These are phyloP conservation scores for Odontesthes bonariensis DNA, from an alignment of 2,113 vertebrate species.

Conservation along the genomic window DNA sequence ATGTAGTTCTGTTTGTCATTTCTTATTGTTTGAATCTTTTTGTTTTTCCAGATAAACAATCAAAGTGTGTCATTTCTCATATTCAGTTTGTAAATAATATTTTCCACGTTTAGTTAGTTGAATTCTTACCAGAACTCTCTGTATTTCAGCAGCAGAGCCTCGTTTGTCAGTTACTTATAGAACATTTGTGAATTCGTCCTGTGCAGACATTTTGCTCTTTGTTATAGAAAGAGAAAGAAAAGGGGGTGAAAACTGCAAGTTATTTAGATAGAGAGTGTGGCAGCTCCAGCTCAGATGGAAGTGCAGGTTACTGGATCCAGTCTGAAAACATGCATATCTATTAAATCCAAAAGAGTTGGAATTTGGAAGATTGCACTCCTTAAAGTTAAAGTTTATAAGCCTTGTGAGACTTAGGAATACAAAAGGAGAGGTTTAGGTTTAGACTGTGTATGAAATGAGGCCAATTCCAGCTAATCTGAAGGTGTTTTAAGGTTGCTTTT, in stretches of 20 bases:
- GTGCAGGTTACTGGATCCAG: slow-evolving; percentile 14
- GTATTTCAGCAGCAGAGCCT: not conserved
- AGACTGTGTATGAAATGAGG: slow-evolving; percentile 52
- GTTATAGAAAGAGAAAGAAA: not conserved
- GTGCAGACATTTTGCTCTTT: too few relatives aligned
- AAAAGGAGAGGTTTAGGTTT: slow-evolving; percentile 18
- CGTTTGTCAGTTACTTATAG: too few relatives aligned
- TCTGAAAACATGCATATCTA: slow-evolving; percentile 48
- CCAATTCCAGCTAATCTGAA: slow-evolving; percentile 62
- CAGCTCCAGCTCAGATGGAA: slow-evolving; percentile 28
- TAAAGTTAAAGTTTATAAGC: slow-evolving; percentile 56
- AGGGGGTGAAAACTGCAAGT: slow-evolving; percentile 1
- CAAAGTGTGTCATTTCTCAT: rapidly evolving
- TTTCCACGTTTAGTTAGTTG: not conserved
- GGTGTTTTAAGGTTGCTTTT: slow-evolving; percentile 54
- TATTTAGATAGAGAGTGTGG: slow-evolving; percentile 10
- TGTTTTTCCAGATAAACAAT: not conserved
- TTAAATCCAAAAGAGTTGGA: slow-evolving; percentile 46
- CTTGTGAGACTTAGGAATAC: slow-evolving; percentile 42
- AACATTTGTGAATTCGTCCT: too few relatives aligned
- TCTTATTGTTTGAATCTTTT: too few relatives aligned
- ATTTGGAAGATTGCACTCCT: slow-evolving; percentile 53
- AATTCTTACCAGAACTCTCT: not conserved
- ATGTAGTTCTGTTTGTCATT: too few relatives aligned
- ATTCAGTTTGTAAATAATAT: slow-evolving; percentile 1